Conservation (phyloP, 2,888 invertebrate genomes). For the Gibbula magus region DNA sequence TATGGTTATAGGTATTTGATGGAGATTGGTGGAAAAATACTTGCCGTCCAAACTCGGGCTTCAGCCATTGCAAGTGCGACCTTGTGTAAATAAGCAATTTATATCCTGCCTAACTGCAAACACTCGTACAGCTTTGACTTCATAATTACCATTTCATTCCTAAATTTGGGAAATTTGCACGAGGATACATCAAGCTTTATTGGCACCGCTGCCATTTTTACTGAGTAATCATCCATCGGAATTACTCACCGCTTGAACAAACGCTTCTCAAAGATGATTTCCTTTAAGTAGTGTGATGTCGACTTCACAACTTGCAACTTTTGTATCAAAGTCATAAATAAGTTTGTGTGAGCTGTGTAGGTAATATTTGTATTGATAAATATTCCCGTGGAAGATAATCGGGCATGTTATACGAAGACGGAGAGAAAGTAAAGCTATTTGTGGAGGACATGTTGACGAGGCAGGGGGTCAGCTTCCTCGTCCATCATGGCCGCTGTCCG, state of each 20-base stretch:
- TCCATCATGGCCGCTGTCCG: too few species aligned
- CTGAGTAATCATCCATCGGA: not conserved
- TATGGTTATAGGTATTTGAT: slow-evolving; percentile 12
- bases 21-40: slow-evolving; percentile 1
- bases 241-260: not conserved
- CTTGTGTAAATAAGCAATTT: slow-evolving; percentile 5
- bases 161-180: not conserved
- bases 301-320: not conserved
- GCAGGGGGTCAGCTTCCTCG: not conserved
- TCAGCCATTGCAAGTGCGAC: slow-evolving; percentile 1
- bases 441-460: not conserved
- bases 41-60: not conserved
- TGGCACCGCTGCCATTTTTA: not conserved
- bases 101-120: slow-evolving; percentile 1
- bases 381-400: not conserved
- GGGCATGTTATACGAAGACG: not conserved
- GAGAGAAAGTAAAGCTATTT: not conserved
- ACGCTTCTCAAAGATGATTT: not conserved
- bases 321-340: not conserved
- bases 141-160: not conserved
- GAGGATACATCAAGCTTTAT: not conserved
- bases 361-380: not conserved
- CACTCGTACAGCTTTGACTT: slow-evolving; percentile 1
- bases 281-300: too few species aligned
- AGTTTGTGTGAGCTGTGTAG: not conserved